Percentiles rank a stretch among this genome's conserved stretches.
Evolutionary conservation across 1,140 invertebrate genomes (phyloP).

Genomic region (Cyphomyrmex costatus): DNA sequence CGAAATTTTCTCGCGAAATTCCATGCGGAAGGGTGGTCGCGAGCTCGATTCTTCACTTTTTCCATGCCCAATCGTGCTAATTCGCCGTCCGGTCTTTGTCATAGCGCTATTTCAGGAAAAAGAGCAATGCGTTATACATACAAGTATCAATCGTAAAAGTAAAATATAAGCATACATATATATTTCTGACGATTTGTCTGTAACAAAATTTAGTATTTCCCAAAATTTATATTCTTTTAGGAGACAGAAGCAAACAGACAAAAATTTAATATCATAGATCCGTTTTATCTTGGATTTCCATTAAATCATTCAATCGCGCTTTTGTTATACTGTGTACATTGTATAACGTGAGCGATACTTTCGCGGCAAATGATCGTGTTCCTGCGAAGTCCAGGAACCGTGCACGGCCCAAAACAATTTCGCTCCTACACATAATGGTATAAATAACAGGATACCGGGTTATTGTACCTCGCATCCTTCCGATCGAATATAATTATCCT

Average conservation of each 20-base stretch:
- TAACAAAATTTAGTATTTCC: background rate
- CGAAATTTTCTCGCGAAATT: constrained; percentile 76
- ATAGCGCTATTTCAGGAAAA: constrained; percentile 32
- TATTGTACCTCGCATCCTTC: constrained; percentile 67
- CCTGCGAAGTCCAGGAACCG: constrained; percentile 59
- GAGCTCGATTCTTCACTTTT: constrained; percentile 43
- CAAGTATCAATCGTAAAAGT: background rate
- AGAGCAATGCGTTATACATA: background rate
- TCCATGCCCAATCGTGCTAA: constrained; percentile 48
- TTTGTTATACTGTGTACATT: background rate
- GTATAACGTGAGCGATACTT: constrained; percentile 38
- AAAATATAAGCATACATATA: constrained; percentile 12
- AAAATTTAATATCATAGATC: background rate
- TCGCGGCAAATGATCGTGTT: constrained; percentile 36
- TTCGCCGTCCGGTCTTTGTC: constrained; percentile 29
- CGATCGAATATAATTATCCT: constrained; percentile 75
- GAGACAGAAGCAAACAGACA: background rate
- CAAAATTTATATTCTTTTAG: background rate
- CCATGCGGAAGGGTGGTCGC: constrained; percentile 39
- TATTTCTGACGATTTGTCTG: background rate
- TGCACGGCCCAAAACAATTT: constrained; percentile 50
- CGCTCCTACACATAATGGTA: constrained; percentile 45
- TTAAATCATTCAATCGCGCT: constrained; percentile 46
- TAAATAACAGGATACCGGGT: constrained; percentile 59
- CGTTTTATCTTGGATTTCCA: background rate